Conservation (phyloP, 30 jellyfish, hydroid and myxozoan species). For the Turritopsis dohrnii region DNA sequence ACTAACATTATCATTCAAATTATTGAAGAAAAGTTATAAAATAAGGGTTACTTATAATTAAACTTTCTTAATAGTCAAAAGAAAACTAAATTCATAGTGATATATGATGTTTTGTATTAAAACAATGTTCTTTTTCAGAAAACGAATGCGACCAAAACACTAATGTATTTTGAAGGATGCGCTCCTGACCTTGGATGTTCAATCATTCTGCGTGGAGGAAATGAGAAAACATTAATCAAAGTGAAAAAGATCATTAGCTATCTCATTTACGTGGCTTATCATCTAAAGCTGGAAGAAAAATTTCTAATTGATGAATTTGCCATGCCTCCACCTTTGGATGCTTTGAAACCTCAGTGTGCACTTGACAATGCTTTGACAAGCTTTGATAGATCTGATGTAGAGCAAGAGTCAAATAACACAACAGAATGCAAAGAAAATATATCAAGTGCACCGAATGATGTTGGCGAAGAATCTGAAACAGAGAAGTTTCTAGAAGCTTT, state of each 20-base stretch:
- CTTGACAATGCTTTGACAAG: background rate
- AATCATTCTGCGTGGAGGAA: conserved; percentile 75
- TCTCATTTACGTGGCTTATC: conserved; percentile 86
- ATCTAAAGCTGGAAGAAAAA: conserved; percentile 68
- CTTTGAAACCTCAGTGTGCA: conserved; percentile 14
- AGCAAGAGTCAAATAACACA: background rate
- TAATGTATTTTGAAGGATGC: conserved; percentile 94
- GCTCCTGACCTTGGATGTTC: conserved; percentile 96
- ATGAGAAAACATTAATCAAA: conserved; percentile 43
- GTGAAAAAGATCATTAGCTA: conserved; percentile 70
- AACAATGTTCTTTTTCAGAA: background rate
- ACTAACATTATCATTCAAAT: no score
- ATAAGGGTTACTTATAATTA: no score
- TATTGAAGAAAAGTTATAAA: no score
- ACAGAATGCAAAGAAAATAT: background rate
- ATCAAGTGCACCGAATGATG: background rate
- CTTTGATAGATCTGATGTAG: conserved; percentile 10
- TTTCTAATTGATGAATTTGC: conserved; percentile 91
- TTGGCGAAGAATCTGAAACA: conserved; percentile 28
- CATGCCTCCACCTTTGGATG: conserved; percentile 76
- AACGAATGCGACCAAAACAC: conserved; percentile 72
- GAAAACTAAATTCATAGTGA: no score
- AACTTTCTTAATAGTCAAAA: no score
- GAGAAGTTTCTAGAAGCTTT: conserved; percentile 44
- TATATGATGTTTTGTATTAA: no score